Conservation (phyloP, 1,140 invertebrate genomes). For the Apocrypta bakeri region DNA sequence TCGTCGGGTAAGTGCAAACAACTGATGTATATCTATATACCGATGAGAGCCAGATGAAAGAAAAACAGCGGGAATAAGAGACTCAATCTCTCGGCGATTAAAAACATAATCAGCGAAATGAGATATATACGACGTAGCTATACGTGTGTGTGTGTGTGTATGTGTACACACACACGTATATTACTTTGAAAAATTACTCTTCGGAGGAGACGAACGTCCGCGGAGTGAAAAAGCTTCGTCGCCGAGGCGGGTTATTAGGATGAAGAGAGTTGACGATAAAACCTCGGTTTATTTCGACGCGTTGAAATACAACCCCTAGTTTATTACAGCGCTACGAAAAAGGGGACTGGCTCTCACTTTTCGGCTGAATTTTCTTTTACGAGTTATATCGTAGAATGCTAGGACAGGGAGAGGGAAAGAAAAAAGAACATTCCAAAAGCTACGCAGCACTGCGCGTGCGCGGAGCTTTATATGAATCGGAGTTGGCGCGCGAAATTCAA, state of each 20-base stretch:
- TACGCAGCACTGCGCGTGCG: no score
- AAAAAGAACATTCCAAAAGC: no score
- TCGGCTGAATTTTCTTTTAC: slow-evolving; percentile 15
- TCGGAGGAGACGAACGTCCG: neutral
- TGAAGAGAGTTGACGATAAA: neutral
- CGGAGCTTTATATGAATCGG: neutral
- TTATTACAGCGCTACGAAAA: neutral
- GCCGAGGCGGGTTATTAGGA: neutral
- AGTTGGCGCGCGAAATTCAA: slow-evolving; percentile 33
- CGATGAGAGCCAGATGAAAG: neutral
- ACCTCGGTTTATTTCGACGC: slow-evolving; percentile 20
- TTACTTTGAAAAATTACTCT: neutral
- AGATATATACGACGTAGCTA: neutral
- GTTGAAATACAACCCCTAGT: neutral
- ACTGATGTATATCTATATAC: neutral
- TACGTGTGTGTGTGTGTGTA: no score
- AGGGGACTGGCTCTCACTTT: neutral
- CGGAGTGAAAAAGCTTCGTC: neutral
- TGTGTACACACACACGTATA: no score
- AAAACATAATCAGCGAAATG: slow-evolving; percentile 21
- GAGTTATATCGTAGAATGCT: neutral
- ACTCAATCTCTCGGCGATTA: neutral
- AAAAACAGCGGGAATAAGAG: neutral
- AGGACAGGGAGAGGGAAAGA: no score
- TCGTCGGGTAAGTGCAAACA: neutral